Evolutionary conservation across 2,888 invertebrate species (phyloP).

Genomic region (Aporophyla nigra): DNA sequence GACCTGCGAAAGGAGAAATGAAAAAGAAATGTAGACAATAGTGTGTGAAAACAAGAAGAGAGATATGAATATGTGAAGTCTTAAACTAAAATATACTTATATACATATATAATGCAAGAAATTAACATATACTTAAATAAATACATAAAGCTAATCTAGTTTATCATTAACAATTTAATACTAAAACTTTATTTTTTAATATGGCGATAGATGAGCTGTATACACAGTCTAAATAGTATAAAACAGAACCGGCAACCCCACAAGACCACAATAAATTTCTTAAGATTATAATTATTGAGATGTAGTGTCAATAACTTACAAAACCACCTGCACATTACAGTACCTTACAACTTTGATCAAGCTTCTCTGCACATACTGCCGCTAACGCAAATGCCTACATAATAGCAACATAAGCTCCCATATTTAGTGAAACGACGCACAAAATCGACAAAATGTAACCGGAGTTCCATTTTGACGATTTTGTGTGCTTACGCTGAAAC

Average conservation of each 20-base stretch:
- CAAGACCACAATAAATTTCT: not conserved
- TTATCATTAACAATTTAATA: not conserved
- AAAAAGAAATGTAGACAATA: too few relatives aligned
- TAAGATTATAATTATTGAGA: too few relatives aligned
- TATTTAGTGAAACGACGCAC: not conserved
- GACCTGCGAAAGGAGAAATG: too few relatives aligned
- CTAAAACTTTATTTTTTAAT: not conserved
- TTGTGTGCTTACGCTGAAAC: not conserved
- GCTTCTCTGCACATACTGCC: not conserved
- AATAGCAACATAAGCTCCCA: not conserved
- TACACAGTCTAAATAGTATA: not conserved
- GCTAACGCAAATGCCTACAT: not conserved
- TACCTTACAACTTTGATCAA: not conserved
- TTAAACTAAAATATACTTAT: too few relatives aligned
- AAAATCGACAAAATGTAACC: slow-evolving; percentile 4
- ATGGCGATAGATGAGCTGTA: not conserved
- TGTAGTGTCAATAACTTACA: not conserved
- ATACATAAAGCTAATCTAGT: too few relatives aligned
- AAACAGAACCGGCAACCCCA: not conserved
- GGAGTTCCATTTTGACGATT: not conserved
- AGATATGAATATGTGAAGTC: too few relatives aligned
- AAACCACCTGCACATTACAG: not conserved
- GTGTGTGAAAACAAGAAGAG: too few relatives aligned
- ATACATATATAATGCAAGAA: too few relatives aligned
- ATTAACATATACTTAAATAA: too few relatives aligned